Conservation (phyloP, 2,888 invertebrate species). For the Tenodera sinensis region DNA sequence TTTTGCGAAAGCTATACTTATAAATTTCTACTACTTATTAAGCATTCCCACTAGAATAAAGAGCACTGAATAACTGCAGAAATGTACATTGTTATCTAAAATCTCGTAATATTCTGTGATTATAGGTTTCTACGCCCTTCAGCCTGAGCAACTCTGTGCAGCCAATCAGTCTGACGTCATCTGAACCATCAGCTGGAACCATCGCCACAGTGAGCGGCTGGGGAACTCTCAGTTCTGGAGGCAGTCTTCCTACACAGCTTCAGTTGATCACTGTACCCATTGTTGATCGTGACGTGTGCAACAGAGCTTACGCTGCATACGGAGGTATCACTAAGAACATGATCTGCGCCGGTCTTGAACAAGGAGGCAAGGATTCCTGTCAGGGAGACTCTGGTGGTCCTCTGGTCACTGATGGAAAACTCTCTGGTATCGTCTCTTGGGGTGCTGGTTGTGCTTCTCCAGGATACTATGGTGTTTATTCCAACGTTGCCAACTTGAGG, state of each 20-base stretch:
- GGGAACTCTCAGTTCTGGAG: neutral
- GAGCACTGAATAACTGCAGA: no score
- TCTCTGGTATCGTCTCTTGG: slow-evolving; percentile 45
- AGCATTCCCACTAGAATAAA: no score
- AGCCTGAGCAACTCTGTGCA: neutral
- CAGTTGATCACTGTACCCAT: neutral
- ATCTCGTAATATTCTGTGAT: no score
- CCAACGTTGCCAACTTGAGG: neutral
- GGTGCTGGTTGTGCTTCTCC: slow-evolving; percentile 41
- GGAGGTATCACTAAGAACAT: neutral
- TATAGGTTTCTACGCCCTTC: neutral
- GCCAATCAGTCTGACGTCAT: neutral
- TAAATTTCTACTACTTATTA: no score
- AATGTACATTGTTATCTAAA: no score
- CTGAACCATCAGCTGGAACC: neutral
- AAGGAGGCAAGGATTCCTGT: slow-evolving; percentile 40
- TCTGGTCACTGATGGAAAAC: slow-evolving; percentile 32
- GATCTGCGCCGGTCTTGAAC: neutral
- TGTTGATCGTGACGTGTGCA: neutral
- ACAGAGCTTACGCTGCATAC: neutral
- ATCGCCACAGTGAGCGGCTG: neutral
- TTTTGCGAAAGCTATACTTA: no score
- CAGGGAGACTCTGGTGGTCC: slow-evolving; percentile 50
- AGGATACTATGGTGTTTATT: neutral
- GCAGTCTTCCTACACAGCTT: neutral